Conservation (phyloP, 2,113 vertebrate genomes). For the Caracal caracal region DNA sequence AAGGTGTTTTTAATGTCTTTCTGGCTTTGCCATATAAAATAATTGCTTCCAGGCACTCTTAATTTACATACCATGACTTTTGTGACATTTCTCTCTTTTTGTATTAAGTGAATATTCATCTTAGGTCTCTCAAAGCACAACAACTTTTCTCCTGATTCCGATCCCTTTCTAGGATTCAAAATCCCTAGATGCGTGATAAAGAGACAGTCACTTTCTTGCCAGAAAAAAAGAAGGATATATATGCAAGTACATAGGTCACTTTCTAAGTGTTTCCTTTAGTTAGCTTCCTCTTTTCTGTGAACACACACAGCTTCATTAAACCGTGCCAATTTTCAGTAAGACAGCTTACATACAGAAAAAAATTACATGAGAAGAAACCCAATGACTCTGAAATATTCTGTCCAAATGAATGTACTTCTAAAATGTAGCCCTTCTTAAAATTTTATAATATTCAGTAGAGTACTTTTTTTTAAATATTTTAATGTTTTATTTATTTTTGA, state of each 20-base stretch:
- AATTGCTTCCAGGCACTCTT: slow-evolving; percentile 67
- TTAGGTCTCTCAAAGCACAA: slow-evolving; percentile 64
- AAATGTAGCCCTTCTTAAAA: neutral
- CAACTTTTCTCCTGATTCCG: slow-evolving; percentile 62
- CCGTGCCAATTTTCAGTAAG: slow-evolving; percentile 64
- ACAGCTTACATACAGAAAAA: slow-evolving; percentile 43
- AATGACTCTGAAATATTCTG: slow-evolving; percentile 58
- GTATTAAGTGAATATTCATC: slow-evolving; percentile 70
- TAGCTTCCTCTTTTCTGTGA: slow-evolving; percentile 37
- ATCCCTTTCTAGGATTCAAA: slow-evolving; percentile 58
- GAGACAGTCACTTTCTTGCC: neutral
- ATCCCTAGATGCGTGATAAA: slow-evolving; percentile 43
- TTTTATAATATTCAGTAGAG: slow-evolving; percentile 35
- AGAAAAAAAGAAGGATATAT: slow-evolving; percentile 64
- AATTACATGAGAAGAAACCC: slow-evolving; percentile 58
- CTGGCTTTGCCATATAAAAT: slow-evolving; percentile 60
- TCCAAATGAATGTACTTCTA: neutral
- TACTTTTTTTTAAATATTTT: too few relatives aligned
- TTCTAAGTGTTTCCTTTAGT: neutral
- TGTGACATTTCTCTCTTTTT: slow-evolving; percentile 59
- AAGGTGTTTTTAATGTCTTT: slow-evolving; percentile 75
- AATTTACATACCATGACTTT: slow-evolving; percentile 66
- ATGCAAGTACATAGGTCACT: neutral
- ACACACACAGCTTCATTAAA: slow-evolving; percentile 42
- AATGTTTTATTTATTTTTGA: too few relatives aligned